Evolutionary conservation across 2,888 invertebrate species (phyloP).

Genomic region (Notodonta ziczac): DNA sequence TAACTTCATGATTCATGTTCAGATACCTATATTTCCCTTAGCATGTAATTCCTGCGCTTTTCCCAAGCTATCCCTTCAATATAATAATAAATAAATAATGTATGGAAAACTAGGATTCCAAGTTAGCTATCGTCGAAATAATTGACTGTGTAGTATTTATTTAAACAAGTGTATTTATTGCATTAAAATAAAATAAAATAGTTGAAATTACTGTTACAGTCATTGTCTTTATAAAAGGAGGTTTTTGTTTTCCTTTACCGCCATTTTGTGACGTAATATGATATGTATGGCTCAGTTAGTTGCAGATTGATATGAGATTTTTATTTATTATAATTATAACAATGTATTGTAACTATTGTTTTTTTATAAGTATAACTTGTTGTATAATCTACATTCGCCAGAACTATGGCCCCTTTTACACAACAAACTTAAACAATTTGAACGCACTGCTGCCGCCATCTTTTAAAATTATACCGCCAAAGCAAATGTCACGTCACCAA

Average conservation of each 20-base stretch:
- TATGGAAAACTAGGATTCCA: constrained; percentile 57
- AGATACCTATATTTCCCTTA: constrained; percentile 5
- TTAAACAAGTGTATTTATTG: constrained; percentile 47
- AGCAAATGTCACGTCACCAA: constrained; percentile 38
- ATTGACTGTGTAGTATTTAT: constrained; percentile 60
- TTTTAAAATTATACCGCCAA: constrained; percentile 34
- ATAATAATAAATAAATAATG: constrained; percentile 39
- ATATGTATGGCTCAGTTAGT: constrained; percentile 6
- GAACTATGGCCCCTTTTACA: no score
- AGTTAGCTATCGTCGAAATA: constrained; percentile 68
- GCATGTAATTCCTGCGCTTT: constrained; percentile 18
- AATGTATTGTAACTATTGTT: not conserved
- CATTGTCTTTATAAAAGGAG: constrained; percentile 58
- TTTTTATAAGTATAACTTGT: no score
- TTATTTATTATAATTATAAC: constrained; percentile 8
- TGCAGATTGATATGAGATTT: constrained; percentile 12
- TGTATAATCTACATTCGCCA: no score
- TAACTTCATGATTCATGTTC: constrained; percentile 1
- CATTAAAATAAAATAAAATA: constrained; percentile 49
- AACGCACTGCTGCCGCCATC: constrained; percentile 31
- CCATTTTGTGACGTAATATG: constrained; percentile 34
- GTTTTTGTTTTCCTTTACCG: constrained; percentile 43
- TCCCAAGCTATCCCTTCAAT: constrained; percentile 36
- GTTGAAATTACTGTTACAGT: constrained; percentile 60
- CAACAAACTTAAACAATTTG: no score